phyloP scores from a whole-genome alignment of 2,797 vertebrate species.

The Parauchenoglanis punctatus region DNA sequence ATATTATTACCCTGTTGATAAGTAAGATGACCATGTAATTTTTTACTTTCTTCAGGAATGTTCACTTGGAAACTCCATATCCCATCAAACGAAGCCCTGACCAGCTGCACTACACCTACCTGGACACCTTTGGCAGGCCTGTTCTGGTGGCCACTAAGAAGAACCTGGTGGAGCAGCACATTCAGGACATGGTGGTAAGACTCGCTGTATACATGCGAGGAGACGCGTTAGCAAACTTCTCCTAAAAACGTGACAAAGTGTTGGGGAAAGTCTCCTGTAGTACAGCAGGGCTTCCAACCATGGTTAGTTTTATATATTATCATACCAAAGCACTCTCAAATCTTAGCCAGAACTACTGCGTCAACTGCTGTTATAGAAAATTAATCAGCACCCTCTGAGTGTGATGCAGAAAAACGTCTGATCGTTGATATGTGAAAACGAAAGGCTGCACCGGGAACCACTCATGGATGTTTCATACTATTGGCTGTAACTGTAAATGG shows the following conservation, averaged over 20 bases:
- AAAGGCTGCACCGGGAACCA: not conserved
- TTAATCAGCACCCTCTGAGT: not conserved
- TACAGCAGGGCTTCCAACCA: not conserved
- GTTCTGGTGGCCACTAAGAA: slow-evolving; percentile 93
- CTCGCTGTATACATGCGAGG: not conserved
- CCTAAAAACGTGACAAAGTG: not conserved
- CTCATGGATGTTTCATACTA: not conserved
- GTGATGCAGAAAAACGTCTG: not conserved
- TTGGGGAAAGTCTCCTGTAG: not conserved
- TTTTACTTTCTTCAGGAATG: slow-evolving; percentile 77
- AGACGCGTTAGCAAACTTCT: not conserved
- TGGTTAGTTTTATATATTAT: not conserved
- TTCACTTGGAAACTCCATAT: slow-evolving; percentile 93
- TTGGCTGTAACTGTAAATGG: not conserved
- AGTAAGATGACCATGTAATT: not conserved
- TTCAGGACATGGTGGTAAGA: slow-evolving; percentile 95
- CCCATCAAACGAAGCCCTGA: slow-evolving; percentile 85
- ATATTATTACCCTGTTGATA: not conserved
- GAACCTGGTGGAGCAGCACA: slow-evolving; percentile 97
- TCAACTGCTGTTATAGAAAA: no score
- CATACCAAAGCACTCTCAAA: not conserved
- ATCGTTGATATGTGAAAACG: not conserved
- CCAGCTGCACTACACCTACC: slow-evolving; percentile 94
- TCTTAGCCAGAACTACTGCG: not conserved
- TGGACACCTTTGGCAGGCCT: slow-evolving; percentile 95